Evolutionary conservation across 2,797 vertebrate species (phyloP).

Genomic region (Novumbra hubbsi): DNA sequence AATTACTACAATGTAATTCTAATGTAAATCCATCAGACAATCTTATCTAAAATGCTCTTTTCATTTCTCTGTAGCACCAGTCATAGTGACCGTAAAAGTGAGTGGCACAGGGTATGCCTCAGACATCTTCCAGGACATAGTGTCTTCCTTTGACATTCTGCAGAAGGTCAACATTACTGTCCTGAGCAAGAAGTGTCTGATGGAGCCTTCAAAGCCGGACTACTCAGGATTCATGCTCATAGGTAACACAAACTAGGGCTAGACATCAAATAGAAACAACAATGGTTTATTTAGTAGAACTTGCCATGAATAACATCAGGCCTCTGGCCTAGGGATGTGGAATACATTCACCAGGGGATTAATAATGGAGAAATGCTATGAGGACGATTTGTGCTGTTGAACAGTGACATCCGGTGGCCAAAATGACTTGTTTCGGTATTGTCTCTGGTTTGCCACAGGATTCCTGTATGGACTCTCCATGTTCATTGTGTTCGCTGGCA

Average conservation of each 20-base stretch:
- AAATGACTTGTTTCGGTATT: background rate
- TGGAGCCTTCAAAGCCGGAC: conserved; percentile 73
- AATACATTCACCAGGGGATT: background rate
- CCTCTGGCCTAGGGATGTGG: background rate
- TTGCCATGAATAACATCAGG: background rate
- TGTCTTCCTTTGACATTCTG: conserved; percentile 75
- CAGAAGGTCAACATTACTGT: conserved; percentile 82
- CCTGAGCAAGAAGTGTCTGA: conserved; percentile 77
- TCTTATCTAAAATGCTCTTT: background rate
- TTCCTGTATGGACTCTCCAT: conserved; percentile 76
- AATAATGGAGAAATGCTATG: background rate
- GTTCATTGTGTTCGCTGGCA: conserved; percentile 68
- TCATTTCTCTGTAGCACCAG: conserved; percentile 66
- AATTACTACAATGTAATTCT: background rate
- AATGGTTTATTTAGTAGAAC: background rate
- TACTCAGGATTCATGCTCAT: conserved; percentile 50
- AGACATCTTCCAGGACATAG: conserved; percentile 81
- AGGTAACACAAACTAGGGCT: background rate
- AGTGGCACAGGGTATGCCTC: conserved; percentile 79
- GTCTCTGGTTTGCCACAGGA: conserved; percentile 59
- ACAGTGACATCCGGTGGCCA: conserved; percentile 17
- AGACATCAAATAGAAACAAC: background rate
- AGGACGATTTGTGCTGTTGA: conserved; percentile 6
- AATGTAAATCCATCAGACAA: background rate
- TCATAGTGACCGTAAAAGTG: conserved; percentile 64